Conservation (phyloP, 1,140 invertebrate genomes). For the Aphidius ervi region DNA sequence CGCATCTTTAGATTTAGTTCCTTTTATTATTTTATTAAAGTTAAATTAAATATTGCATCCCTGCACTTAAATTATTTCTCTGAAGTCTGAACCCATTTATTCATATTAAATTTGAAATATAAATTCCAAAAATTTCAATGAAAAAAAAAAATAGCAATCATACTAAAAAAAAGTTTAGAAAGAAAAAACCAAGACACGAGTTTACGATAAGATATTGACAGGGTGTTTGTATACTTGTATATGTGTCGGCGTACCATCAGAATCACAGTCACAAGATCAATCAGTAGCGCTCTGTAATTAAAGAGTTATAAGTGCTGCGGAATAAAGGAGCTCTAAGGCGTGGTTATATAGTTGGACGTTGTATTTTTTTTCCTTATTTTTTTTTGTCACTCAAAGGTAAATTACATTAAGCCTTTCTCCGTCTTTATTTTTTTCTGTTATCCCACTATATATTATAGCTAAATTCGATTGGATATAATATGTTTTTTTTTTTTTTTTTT, state of each 20-base stretch:
- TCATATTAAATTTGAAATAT: too few relatives aligned
- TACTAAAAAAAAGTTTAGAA: too few relatives aligned
- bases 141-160: too few relatives aligned
- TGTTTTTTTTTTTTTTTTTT: constrained; percentile 27
- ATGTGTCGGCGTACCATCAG: neutral
- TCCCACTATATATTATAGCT: constrained; percentile 21
- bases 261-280: constrained; percentile 42
- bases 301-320: constrained; percentile 39
- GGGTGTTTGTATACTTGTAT: constrained; percentile 32
- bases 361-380: constrained; percentile 1
- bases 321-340: constrained; percentile 23
- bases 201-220: constrained; percentile 41
- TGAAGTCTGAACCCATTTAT: too few relatives aligned
- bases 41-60: too few relatives aligned
- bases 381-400: constrained; percentile 46
- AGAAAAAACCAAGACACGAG: constrained; percentile 31
- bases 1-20: too few relatives aligned
- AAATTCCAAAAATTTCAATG: too few relatives aligned
- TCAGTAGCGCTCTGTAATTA: constrained; percentile 53
- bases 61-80: too few relatives aligned
- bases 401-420: neutral
- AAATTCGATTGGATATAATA: constrained; percentile 45
- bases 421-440: neutral
- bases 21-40: too few relatives aligned
- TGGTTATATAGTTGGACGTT: neutral